Evolutionary conservation across 2,888 invertebrate species (phyloP).

Genomic region (Tetanocera ferruginea): DNA sequence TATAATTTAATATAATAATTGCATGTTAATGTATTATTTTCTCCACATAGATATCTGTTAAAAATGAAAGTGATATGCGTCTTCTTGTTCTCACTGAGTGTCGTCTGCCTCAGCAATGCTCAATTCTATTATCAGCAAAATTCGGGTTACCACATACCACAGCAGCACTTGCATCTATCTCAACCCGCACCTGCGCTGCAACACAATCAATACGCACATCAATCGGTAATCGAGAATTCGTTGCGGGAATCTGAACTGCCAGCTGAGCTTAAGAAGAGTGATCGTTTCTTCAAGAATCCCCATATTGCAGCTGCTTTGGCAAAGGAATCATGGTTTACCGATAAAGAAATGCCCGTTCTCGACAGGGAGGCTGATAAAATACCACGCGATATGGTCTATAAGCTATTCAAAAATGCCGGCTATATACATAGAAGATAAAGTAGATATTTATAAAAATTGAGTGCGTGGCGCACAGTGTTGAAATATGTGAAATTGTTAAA

Average conservation of each 20-base stretch:
- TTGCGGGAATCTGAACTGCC: constrained; percentile 81
- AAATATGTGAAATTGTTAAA: too few species aligned
- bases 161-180: neutral
- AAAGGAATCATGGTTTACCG: constrained; percentile 82
- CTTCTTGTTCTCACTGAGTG: constrained; percentile 16
- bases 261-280: constrained; percentile 73
- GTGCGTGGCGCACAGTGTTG: too few species aligned
- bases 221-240: constrained; percentile 80
- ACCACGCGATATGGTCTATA: constrained; percentile 80
- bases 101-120: constrained; percentile 46
- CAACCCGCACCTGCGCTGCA: constrained; percentile 56
- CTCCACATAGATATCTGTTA: neutral
- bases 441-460: too few species aligned
- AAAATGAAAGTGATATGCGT: constrained; percentile 9
- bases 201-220: constrained; percentile 72
- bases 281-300: constrained; percentile 82
- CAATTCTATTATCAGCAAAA: constrained; percentile 61
- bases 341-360: constrained; percentile 83
- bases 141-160: constrained; percentile 14
- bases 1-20: neutral
- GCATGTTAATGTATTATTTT: neutral
- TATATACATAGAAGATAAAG: constrained; percentile 65
- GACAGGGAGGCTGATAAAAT: constrained; percentile 87
- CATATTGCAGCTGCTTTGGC: constrained; percentile 80
- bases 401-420: constrained; percentile 81